Percentiles rank a stretch among this genome's conserved stretches.
Evolutionary conservation across 2,888 invertebrate species (phyloP).

Genomic region (Mechanitis messenoides): DNA sequence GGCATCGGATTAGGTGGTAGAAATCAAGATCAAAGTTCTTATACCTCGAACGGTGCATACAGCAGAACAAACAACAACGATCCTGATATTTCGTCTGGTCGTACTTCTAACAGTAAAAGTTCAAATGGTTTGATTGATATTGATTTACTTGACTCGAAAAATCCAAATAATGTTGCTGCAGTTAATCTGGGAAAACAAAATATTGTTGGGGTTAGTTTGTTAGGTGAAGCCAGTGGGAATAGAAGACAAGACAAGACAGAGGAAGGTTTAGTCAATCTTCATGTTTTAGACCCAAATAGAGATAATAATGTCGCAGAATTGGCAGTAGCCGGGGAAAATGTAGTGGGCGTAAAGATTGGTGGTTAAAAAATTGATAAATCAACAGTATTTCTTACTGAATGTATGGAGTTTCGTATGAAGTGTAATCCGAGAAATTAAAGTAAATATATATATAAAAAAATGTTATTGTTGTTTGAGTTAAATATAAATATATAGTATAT

Average conservation of each 20-base stretch:
- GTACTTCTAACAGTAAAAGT: constrained; percentile 3
- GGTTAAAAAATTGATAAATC: not conserved
- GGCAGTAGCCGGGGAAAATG: constrained; percentile 8
- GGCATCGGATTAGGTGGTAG: constrained; percentile 19
- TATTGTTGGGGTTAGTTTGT: constrained; percentile 23
- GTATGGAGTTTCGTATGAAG: too few species aligned
- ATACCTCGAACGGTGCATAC: not conserved
- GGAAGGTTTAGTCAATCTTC: constrained; percentile 12
- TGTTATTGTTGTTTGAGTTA: too few species aligned
- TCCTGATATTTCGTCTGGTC: not conserved
- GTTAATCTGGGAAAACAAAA: constrained; percentile 26
- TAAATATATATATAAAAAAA: too few species aligned
- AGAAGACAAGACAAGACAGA: not conserved
- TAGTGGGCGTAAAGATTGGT: constrained; percentile 11
- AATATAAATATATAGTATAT: too few species aligned
- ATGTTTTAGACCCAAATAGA: constrained; percentile 13
- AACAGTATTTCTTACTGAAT: not conserved
- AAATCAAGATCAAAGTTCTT: not conserved
- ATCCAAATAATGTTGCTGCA: constrained; percentile 26
- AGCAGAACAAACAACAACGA: constrained; percentile 7
- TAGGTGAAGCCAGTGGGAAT: constrained; percentile 19
- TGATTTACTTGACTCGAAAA: constrained; percentile 27
- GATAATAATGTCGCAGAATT: constrained; percentile 13
- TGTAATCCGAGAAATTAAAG: too few species aligned
- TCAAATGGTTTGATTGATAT: constrained; percentile 26